These are phyloP conservation scores for Pelecanoides urinatrix DNA, from an alignment of 2,113 vertebrate species.

Conservation along the genomic window DNA sequence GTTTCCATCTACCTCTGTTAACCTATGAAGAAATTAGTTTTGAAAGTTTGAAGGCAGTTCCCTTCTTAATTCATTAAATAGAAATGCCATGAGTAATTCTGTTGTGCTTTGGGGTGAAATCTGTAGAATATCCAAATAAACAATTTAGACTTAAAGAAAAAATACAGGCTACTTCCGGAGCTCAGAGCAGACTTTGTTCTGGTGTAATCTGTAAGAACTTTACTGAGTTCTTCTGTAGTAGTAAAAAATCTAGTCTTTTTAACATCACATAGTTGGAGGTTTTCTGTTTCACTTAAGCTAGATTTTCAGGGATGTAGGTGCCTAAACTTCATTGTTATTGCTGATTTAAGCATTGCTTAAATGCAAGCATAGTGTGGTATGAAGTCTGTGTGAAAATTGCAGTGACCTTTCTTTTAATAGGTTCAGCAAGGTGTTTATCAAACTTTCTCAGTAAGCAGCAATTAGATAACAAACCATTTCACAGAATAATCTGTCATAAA, in stretches of 20 bases:
- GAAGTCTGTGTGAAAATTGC: background rate
- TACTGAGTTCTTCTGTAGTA: background rate
- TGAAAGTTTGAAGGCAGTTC: background rate
- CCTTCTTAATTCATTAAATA: background rate
- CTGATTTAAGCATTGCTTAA: conserved; percentile 16
- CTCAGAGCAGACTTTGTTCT: background rate
- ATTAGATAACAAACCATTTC: conserved; percentile 36
- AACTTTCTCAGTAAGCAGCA: conserved; percentile 21
- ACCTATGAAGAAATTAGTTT: background rate
- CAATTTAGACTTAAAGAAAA: background rate
- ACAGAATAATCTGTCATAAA: conserved; percentile 34
- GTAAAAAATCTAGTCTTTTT: background rate
- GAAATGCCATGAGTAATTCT: background rate
- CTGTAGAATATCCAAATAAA: background rate
- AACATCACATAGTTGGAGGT: background rate
- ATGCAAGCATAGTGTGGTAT: background rate
- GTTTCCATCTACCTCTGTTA: background rate
- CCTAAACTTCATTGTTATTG: background rate
- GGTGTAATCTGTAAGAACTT: background rate
- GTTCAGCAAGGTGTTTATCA: conserved; percentile 45
- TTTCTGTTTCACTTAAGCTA: background rate
- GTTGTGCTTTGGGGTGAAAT: background rate
- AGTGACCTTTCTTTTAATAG: conserved; percentile 36
- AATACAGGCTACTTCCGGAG: background rate
- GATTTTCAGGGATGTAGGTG: background rate